Percentiles rank a stretch among this genome's conserved stretches.
Conservation (phyloP, 1,140 invertebrate species). For the Calycopis cecrops region DNA sequence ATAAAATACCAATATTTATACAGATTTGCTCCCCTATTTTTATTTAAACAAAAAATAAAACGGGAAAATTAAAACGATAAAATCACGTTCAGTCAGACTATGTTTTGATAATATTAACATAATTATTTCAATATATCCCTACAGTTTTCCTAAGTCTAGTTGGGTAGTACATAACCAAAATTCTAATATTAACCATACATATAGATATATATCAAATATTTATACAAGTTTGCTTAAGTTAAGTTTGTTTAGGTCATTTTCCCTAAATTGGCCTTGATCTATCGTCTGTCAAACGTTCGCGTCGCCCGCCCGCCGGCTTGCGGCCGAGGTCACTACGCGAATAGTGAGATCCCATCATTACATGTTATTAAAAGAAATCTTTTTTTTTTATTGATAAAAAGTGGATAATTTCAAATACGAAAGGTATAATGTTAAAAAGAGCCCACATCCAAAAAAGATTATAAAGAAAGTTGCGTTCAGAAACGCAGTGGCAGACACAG, state of each 20-base stretch:
- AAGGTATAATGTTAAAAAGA: slow-evolving; percentile 54
- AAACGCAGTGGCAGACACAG: slow-evolving; percentile 24
- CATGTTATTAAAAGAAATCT: slow-evolving; percentile 67
- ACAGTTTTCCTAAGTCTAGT: slow-evolving; percentile 68
- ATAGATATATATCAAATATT: slow-evolving; percentile 72
- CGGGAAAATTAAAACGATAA: slow-evolving; percentile 60
- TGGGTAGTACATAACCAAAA: slow-evolving; percentile 72
- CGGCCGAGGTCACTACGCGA: slow-evolving; percentile 11
- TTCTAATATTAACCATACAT: slow-evolving; percentile 74
- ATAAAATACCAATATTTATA: slow-evolving; percentile 67
- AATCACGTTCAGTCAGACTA: slow-evolving; percentile 71
- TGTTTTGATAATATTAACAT: slow-evolving; percentile 71
- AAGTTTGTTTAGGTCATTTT: slow-evolving; percentile 67
- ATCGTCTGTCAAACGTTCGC: slow-evolving; percentile 58
- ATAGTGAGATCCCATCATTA: slow-evolving; percentile 41
- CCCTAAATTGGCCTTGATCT: slow-evolving; percentile 66
- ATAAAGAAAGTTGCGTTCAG: slow-evolving; percentile 49
- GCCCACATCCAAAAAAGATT: slow-evolving; percentile 67
- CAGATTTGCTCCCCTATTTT: slow-evolving; percentile 61
- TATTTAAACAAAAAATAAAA: slow-evolving; percentile 45
- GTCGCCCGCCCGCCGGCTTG: slow-evolving; percentile 28
- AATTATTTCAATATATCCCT: slow-evolving; percentile 69
- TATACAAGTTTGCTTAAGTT: slow-evolving; percentile 75
- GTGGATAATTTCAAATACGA: slow-evolving; percentile 42
- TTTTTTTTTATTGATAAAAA: slow-evolving; percentile 50